Evolutionary conservation across 2,113 vertebrate genomes (phyloP).

Genomic region (Hyla sarda): DNA sequence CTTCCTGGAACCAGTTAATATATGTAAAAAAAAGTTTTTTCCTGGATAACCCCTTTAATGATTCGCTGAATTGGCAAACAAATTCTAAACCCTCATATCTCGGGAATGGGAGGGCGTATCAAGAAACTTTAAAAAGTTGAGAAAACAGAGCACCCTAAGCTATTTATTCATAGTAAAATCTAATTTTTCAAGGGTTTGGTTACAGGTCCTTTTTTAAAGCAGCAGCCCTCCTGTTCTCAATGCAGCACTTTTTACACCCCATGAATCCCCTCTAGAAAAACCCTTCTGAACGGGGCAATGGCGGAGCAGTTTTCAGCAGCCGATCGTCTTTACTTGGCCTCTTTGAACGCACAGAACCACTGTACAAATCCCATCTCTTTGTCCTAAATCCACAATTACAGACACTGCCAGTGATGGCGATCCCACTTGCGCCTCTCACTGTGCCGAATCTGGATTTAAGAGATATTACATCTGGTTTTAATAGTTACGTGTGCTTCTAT

Average conservation of each 20-base stretch:
- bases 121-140: too few relatives aligned
- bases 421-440: conserved; percentile 3
- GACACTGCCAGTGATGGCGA: conserved; percentile 23
- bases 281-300: not conserved
- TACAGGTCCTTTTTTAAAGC: too few relatives aligned
- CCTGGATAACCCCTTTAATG: too few relatives aligned
- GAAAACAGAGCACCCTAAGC: too few relatives aligned
- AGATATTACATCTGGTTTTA: conserved; percentile 28
- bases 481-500: not conserved
- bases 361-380: conserved; percentile 32
- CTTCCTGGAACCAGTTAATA: too few relatives aligned
- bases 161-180: too few relatives aligned
- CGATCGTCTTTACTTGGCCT: conserved; percentile 2
- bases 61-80: too few relatives aligned
- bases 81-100: too few relatives aligned
- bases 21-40: too few relatives aligned
- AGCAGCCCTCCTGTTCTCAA: conserved; percentile 44
- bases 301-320: not conserved
- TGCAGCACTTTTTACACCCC: conserved; percentile 5
- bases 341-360: not conserved
- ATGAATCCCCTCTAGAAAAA: conserved; percentile 44
- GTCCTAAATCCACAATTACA: conserved; percentile 45
- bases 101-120: too few relatives aligned
- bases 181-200: too few relatives aligned
- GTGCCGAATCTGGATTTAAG: conserved; percentile 2